phyloP scores from a whole-genome alignment of 2,113 vertebrate genomes.

The Danionella cerebrum region DNA sequence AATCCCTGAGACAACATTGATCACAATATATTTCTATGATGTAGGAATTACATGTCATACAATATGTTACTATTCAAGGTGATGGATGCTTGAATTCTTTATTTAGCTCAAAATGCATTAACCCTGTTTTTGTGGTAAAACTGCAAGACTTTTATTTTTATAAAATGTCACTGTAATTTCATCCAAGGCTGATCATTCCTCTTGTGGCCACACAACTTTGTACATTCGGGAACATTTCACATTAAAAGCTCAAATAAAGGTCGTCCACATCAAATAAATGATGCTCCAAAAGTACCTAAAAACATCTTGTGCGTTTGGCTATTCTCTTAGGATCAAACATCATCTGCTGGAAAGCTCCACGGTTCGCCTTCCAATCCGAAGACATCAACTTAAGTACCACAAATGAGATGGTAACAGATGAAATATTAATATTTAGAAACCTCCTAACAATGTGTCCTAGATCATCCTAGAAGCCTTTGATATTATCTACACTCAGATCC shows the following conservation, averaged over 20 bases:
- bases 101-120: no score
- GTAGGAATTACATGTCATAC: no score
- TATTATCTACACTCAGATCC: constrained; percentile 29
- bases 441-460: constrained; percentile 2
- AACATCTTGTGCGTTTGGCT: background rate
- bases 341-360: background rate
- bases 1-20: no score
- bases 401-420: constrained; percentile 24
- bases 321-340: constrained; percentile 10
- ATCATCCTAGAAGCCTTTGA: constrained; percentile 18
- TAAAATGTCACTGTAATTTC: background rate
- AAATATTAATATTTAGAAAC: constrained; percentile 29
- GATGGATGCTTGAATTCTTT: no score
- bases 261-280: constrained; percentile 30
- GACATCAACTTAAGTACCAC: constrained; percentile 21
- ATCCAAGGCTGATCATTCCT: constrained; percentile 1
- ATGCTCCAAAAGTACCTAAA: constrained; percentile 24
- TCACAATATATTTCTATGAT: no score
- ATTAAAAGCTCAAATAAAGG: constrained; percentile 26
- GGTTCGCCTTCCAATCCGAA: constrained; percentile 13
- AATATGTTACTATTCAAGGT: no score
- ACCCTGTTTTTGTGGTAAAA: no score
- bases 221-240: constrained; percentile 23
- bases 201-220: constrained; percentile 27
- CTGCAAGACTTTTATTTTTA: background rate